Conservation (phyloP, 2,888 invertebrate species). For the Coelogynopora nodosa region DNA sequence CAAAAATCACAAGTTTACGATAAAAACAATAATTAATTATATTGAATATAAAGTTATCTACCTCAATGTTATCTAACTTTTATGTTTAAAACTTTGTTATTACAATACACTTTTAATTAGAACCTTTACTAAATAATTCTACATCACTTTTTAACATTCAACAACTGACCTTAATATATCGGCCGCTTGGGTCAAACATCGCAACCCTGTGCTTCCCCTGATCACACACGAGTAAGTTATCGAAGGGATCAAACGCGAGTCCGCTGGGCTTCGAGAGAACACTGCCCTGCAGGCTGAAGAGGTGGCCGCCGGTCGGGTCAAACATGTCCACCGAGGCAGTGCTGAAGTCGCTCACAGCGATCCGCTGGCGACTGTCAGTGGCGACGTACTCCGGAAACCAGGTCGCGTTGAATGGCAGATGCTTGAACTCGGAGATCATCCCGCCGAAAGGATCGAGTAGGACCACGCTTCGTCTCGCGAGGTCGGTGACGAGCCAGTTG, state of each 20-base stretch:
- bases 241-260: neutral
- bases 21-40: too few relatives aligned
- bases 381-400: neutral
- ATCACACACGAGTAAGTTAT: conserved; percentile 3
- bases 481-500: neutral
- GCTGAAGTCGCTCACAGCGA: conserved; percentile 2
- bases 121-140: too few relatives aligned
- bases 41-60: too few relatives aligned
- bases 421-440: neutral
- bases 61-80: too few relatives aligned
- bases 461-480: neutral
- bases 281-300: neutral
- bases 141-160: too few relatives aligned
- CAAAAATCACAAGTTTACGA: too few relatives aligned
- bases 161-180: conserved; percentile 1
- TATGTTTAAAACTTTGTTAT: too few relatives aligned
- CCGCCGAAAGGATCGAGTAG: neutral
- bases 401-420: neutral
- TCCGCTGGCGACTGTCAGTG: neutral
- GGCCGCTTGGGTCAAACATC: neutral
- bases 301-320: neutral
- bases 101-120: too few relatives aligned
- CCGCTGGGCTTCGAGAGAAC: neutral
- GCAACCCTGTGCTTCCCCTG: neutral
- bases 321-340: neutral